Evolutionary conservation across 2,113 vertebrate genomes (phyloP).

Genomic region (Phaethon lepturus): DNA sequence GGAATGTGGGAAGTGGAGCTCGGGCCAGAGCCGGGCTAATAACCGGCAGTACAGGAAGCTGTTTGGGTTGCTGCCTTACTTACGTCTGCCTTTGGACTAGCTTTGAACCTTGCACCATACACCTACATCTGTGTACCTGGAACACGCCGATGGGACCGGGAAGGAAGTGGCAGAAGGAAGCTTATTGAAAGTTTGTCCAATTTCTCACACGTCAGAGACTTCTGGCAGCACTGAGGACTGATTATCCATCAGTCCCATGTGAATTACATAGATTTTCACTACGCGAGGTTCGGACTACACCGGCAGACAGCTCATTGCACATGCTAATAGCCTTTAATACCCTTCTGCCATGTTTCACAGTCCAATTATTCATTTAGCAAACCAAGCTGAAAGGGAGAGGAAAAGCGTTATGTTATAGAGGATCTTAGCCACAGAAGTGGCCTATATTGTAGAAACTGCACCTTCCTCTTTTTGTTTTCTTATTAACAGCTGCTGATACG

Average conservation of each 20-base stretch:
- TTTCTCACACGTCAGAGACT: neutral
- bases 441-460: neutral
- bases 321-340: slow-evolving; percentile 25
- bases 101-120: neutral
- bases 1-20: neutral
- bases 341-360: neutral
- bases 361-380: slow-evolving; percentile 19
- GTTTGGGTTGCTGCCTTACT: neutral
- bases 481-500: neutral
- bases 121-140: fast-evolving
- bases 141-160: neutral
- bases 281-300: neutral
- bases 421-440: neutral
- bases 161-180: neutral
- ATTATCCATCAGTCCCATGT: neutral
- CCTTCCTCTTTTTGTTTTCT: neutral
- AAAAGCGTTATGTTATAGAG: neutral
- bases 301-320: slow-evolving; percentile 19
- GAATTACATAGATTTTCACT: neutral
- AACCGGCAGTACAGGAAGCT: neutral
- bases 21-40: neutral
- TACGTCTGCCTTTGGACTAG: neutral
- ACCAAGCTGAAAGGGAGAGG: neutral
- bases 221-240: fast-evolving
- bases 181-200: neutral